Conservation (phyloP, 2,888 invertebrate genomes). For the Dolichomitus sp. region DNA sequence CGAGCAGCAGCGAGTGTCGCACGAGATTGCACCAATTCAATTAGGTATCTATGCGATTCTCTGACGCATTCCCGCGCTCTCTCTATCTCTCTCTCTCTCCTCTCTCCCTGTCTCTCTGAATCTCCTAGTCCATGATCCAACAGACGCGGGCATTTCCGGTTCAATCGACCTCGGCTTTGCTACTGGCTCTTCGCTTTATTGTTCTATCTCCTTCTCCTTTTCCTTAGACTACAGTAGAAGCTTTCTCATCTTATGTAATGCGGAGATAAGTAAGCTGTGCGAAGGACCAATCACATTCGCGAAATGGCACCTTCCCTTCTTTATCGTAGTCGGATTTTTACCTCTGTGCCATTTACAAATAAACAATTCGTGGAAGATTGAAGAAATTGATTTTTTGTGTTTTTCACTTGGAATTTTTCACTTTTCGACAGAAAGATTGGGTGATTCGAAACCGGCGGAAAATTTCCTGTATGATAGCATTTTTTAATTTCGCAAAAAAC, state of each 20-base stretch:
- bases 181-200: neutral
- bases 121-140: neutral
- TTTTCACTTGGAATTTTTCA: too few species aligned
- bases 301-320: too few species aligned
- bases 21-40: conserved; percentile 66
- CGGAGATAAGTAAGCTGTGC: too few species aligned
- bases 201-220: neutral
- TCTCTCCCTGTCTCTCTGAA: conserved; percentile 5
- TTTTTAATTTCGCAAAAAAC: neutral
- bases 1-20: conserved; percentile 33
- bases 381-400: too few species aligned
- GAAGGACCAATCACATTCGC: too few species aligned
- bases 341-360: too few species aligned
- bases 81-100: conserved; percentile 14
- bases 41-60: conserved; percentile 58
- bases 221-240: neutral
- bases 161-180: conserved; percentile 4
- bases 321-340: too few species aligned
- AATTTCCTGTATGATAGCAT: too few species aligned
- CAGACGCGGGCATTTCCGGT: neutral
- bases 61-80: conserved; percentile 1
- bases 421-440: too few species aligned
- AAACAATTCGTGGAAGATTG: too few species aligned
- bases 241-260: too few species aligned
- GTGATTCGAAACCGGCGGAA: too few species aligned